Percentiles rank a stretch among this genome's conserved stretches.
phyloP scores from a whole-genome alignment of 2,797 vertebrate genomes.

The Poeciliopsis paucimaculata region DNA sequence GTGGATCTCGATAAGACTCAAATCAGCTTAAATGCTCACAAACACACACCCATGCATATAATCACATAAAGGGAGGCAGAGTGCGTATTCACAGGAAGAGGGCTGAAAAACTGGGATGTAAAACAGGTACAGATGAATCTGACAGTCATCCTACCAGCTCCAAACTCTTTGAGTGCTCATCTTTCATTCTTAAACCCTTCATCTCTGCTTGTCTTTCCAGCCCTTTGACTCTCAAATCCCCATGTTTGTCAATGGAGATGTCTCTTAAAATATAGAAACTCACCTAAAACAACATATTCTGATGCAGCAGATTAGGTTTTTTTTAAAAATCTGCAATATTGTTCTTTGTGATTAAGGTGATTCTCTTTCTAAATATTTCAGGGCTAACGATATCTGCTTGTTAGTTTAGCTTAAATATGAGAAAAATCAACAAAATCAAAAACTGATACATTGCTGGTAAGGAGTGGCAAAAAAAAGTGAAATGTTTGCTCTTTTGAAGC shows the following conservation, averaged over 20 bases:
- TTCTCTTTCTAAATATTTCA: neutral
- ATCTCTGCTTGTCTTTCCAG: constrained; percentile 50
- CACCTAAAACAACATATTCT: constrained; percentile 22
- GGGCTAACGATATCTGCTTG: neutral
- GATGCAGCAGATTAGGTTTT: neutral
- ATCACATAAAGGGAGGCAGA: constrained; percentile 14
- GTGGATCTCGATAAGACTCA: constrained; percentile 76
- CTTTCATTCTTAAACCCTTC: constrained; percentile 31
- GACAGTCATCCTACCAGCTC: constrained; percentile 56
- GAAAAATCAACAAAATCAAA: neutral
- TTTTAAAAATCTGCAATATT: neutral
- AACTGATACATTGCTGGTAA: neutral
- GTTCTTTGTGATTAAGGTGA: neutral
- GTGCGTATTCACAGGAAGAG: constrained; percentile 17
- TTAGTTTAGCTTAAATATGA: neutral
- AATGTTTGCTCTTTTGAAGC: neutral
- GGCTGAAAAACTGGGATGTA: constrained; percentile 29
- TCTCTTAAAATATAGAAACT: constrained; percentile 22
- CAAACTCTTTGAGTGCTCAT: constrained; percentile 22
- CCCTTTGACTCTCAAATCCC: constrained; percentile 42
- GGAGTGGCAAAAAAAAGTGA: neutral
- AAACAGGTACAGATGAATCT: constrained; percentile 56
- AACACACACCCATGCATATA: constrained; percentile 19
- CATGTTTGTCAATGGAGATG: constrained; percentile 29
- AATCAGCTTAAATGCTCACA: constrained; percentile 74